Conservation (phyloP, 2,888 invertebrate genomes). For the Noctua fimbriata region DNA sequence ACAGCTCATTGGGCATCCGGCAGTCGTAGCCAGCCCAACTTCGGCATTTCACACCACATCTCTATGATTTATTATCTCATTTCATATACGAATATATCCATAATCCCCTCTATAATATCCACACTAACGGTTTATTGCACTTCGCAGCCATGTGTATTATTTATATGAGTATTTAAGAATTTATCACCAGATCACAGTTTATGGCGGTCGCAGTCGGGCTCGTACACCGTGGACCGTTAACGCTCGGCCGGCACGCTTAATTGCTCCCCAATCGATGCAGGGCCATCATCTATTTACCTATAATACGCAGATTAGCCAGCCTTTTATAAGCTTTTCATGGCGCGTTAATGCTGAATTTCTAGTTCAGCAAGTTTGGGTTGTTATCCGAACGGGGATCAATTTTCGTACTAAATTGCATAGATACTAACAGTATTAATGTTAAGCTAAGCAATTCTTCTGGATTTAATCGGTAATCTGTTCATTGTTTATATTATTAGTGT, state of each 20-base stretch:
- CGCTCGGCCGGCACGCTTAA: conserved; percentile 64
- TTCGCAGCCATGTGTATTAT: conserved; percentile 60
- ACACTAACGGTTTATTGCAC: conserved; percentile 60
- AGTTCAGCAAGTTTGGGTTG: conserved; percentile 23
- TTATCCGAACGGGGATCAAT: background rate
- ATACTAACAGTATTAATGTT: conserved; percentile 8
- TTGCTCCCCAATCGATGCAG: conserved; percentile 66
- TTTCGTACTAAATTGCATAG: conserved; percentile 12
- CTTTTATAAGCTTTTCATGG: conserved; percentile 51
- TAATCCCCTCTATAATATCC: conserved; percentile 49
- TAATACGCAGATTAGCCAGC: conserved; percentile 57
- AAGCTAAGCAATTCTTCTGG: conserved; percentile 5
- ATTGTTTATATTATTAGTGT: conserved; percentile 11
- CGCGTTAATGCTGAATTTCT: conserved; percentile 37
- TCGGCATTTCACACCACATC: conserved; percentile 7
- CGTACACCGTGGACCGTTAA: conserved; percentile 58
- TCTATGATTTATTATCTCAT: conserved; percentile 26
- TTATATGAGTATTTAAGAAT: conserved; percentile 65
- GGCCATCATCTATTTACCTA: conserved; percentile 60
- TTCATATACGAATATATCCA: conserved; percentile 39
- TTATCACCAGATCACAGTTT: conserved; percentile 66
- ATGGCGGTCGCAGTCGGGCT: conserved; percentile 63
- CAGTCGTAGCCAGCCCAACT: background rate
- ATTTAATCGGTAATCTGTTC: background rate
- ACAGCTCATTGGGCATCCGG: background rate